Conservation (phyloP, 2,113 vertebrate species). For the Antidorcas marsupialis region DNA sequence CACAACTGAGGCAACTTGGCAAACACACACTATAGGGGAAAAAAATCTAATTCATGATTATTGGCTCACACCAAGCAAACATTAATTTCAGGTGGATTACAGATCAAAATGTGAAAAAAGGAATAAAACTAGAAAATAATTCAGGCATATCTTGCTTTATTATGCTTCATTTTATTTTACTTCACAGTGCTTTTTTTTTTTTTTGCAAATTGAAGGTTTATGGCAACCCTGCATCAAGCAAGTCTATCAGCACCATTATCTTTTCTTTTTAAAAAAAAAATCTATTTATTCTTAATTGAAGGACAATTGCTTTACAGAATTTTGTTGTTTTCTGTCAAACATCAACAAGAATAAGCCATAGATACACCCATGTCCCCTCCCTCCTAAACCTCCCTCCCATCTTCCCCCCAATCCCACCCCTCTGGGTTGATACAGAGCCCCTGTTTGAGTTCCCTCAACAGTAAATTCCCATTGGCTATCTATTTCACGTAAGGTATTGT, state of each 20-base stretch:
- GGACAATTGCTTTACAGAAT: not conserved
- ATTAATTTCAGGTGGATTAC: not conserved
- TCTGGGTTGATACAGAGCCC: not conserved
- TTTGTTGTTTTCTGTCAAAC: not conserved
- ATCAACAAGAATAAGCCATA: not conserved
- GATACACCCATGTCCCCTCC: not conserved
- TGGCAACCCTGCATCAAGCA: not conserved
- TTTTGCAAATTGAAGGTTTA: not conserved
- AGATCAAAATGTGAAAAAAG: not conserved
- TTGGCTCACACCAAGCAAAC: not conserved
- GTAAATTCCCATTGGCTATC: not conserved
- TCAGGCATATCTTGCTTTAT: not conserved
- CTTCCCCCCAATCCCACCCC: not conserved
- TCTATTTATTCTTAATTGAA: not conserved
- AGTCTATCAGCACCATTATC: not conserved
- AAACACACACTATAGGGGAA: not conserved
- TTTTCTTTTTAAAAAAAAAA: not conserved
- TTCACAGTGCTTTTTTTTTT: not conserved
- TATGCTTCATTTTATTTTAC: not conserved
- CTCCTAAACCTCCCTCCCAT: not conserved
- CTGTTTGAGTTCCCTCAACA: not conserved
- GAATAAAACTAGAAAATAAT: not conserved
- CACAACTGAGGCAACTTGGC: not conserved
- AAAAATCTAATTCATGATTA: not conserved
- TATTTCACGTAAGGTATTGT: not conserved